A percentile compares a stretch with the other conserved stretches of the same genome.
Conservation (phyloP, 2,797 vertebrate genomes). For the Mus spretus region DNA sequence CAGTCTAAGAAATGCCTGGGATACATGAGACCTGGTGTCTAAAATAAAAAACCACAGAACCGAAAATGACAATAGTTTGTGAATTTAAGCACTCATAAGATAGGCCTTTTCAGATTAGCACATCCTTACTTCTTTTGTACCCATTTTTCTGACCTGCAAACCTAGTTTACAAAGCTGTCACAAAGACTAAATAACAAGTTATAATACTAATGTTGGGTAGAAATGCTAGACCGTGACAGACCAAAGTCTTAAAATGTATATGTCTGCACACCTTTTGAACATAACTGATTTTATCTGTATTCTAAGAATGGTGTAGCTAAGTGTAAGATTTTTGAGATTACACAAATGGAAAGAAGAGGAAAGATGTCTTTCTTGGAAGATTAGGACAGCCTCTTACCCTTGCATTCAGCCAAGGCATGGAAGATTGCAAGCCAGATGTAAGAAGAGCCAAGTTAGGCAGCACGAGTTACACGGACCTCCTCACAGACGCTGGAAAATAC, state of each 20-base stretch:
- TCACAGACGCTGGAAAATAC: not conserved
- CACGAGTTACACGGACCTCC: not conserved
- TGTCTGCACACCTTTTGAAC: slow-evolving; percentile 1
- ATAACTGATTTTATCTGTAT: not conserved
- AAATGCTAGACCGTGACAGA: not conserved
- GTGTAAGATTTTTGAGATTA: not conserved
- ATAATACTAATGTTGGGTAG: not conserved
- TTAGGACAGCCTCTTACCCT: not conserved
- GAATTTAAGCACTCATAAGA: not conserved
- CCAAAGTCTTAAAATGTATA: not conserved
- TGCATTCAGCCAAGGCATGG: not conserved
- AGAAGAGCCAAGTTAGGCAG: not conserved
- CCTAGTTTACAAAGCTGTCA: not conserved
- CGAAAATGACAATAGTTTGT: not conserved
- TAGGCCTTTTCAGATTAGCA: not conserved
- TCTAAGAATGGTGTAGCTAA: not conserved
- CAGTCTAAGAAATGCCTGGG: not conserved
- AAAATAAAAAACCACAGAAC: not conserved
- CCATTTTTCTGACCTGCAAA: not conserved
- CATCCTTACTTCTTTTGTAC: not conserved
- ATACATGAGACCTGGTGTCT: not conserved
- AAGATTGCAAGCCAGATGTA: not conserved
- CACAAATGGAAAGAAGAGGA: not conserved
- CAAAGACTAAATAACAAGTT: slow-evolving; percentile 51
- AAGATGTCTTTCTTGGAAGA: not conserved